phyloP scores from a whole-genome alignment of 2,797 vertebrate species.

The Gobio occitaniae region DNA sequence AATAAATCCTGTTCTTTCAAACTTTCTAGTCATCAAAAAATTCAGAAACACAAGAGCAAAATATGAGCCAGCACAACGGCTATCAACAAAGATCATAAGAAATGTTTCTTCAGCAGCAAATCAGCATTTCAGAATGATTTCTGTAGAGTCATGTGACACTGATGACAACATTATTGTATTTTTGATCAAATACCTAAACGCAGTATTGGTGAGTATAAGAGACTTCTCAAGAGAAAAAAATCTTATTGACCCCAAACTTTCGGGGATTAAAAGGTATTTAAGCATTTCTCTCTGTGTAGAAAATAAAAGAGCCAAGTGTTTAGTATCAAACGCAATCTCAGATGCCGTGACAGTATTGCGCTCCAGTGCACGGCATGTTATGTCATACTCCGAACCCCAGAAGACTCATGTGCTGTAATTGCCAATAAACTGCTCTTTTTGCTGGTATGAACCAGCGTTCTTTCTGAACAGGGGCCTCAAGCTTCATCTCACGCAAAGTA shows the following conservation, averaged over 20 bases:
- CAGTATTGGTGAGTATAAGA: not conserved
- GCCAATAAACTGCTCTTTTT: conserved; percentile 1
- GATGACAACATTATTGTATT: not conserved
- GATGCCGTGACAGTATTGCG: not conserved
- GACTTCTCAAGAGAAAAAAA: not conserved
- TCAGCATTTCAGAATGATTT: not conserved
- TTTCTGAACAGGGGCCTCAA: not conserved
- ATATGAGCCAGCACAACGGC: not conserved
- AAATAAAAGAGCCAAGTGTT: not conserved
- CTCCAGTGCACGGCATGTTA: conserved; percentile 21
- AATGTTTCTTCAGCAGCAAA: not conserved
- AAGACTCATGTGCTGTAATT: not conserved
- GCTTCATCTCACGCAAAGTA: conserved; percentile 8
- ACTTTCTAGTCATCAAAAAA: no score
- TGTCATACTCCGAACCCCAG: conserved; percentile 15
- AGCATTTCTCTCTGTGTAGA: not conserved
- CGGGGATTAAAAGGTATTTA: not conserved
- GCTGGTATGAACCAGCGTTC: not conserved
- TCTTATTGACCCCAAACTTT: not conserved
- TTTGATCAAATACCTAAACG: not conserved
- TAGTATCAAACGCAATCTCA: not conserved
- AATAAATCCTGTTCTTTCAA: not conserved
- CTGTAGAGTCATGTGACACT: not conserved
- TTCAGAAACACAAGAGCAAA: not conserved
- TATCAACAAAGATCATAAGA: not conserved